These are phyloP conservation scores for Himalopsyche tibetana DNA, from an alignment of 2,888 invertebrate species.

Conservation along the genomic window DNA sequence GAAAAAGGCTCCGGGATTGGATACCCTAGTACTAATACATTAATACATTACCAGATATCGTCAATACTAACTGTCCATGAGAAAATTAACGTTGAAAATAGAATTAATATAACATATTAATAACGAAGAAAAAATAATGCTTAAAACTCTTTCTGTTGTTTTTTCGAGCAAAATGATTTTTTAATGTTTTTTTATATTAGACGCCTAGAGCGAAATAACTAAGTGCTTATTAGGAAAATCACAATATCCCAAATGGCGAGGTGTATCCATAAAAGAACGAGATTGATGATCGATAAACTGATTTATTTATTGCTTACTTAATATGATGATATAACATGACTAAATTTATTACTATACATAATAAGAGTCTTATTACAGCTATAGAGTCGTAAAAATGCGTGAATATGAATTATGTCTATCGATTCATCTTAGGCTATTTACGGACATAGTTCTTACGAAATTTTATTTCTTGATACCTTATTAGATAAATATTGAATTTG, in stretches of 20 bases:
- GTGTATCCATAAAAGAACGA: constrained; percentile 15
- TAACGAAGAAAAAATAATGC: no score
- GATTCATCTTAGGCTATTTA: not conserved
- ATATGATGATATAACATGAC: constrained; percentile 13
- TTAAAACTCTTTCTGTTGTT: no score
- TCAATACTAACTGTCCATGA: no score
- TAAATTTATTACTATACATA: not conserved
- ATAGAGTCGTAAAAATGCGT: constrained; percentile 12
- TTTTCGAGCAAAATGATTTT: no score
- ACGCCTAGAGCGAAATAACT: not conserved
- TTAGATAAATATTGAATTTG: no score
- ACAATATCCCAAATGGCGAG: not conserved
- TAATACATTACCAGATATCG: no score
- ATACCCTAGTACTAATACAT: no score
- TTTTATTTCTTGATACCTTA: not conserved
- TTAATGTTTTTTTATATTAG: no score
- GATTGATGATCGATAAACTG: constrained; percentile 30
- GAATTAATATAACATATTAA: no score
- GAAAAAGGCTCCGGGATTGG: no score
- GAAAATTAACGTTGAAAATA: no score
- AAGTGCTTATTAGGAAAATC: constrained; percentile 30
- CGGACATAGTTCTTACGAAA: not conserved
- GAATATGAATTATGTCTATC: not conserved
- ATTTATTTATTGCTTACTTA: constrained; percentile 29
- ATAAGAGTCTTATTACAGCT: not conserved